Evolutionary conservation across 2,797 vertebrate species (phyloP).

Genomic region (Chelonia mydas): DNA sequence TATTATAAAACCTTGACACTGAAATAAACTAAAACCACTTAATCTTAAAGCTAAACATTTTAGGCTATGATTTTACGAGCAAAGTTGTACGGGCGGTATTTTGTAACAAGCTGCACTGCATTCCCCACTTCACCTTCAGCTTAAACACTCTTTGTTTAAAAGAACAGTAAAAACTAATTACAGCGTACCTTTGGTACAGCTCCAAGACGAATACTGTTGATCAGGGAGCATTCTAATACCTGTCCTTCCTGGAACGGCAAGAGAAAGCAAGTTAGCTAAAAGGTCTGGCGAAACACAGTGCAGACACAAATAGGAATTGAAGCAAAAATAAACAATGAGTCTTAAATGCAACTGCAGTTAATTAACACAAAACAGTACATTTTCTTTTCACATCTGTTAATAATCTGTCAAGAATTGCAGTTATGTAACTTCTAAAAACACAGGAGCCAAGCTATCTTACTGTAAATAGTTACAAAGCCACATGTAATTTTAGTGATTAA

Average conservation of each 20-base stretch:
- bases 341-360: background rate
- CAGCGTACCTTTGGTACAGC: slow-evolving; percentile 89
- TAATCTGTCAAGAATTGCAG: background rate
- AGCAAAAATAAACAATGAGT: slow-evolving; percentile 1
- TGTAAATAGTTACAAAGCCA: background rate
- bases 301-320: background rate
- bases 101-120: background rate
- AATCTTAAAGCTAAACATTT: background rate
- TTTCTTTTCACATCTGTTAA: background rate
- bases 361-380: background rate
- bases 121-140: background rate
- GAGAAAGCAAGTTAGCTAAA: slow-evolving; percentile 41
- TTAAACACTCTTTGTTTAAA: slow-evolving; percentile 19
- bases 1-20: background rate
- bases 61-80: background rate
- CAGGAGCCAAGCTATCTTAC: background rate
- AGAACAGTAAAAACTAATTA: background rate
- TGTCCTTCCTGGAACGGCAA: slow-evolving; percentile 91
- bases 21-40: background rate
- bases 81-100: background rate
- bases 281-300: background rate
- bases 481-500: background rate
- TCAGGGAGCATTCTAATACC: slow-evolving; percentile 96
- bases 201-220: slow-evolving; percentile 96
- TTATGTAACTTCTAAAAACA: background rate